A percentile compares a stretch with the other conserved stretches of the same genome.
Evolutionary conservation across 2,888 invertebrate genomes (phyloP).

Genomic region (Galerucella nymphaeae): DNA sequence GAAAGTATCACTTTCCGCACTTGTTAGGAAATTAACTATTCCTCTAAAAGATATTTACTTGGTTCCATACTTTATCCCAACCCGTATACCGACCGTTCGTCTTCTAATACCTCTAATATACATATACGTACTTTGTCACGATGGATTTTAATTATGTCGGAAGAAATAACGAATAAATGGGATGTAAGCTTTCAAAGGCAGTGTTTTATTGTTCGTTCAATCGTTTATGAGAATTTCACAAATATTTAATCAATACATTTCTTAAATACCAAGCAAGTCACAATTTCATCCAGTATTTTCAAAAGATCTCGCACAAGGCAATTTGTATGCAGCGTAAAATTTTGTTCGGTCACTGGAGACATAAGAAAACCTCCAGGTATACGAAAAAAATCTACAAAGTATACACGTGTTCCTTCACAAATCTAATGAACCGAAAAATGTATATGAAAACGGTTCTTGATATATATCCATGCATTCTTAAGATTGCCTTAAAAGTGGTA

Average conservation of each 20-base stretch:
- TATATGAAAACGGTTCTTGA: slow-evolving; percentile 31
- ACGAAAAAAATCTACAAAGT: slow-evolving; percentile 15
- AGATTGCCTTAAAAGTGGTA: slow-evolving; percentile 43
- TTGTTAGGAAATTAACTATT: too few relatives aligned
- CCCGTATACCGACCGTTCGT: neutral
- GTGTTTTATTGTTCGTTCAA: neutral
- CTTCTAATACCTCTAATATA: too few relatives aligned
- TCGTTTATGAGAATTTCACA: neutral
- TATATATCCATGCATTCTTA: slow-evolving; percentile 30
- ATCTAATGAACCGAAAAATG: slow-evolving; percentile 42
- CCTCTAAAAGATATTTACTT: too few relatives aligned
- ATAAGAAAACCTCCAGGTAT: slow-evolving; percentile 25
- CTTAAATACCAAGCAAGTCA: neutral
- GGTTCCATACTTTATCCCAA: too few relatives aligned
- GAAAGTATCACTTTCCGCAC: too few relatives aligned
- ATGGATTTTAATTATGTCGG: neutral
- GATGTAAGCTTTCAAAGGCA: neutral
- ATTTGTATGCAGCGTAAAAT: slow-evolving; percentile 4
- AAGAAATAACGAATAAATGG: neutral
- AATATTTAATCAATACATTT: neutral
- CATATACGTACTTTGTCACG: neutral
- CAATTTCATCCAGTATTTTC: slow-evolving; percentile 4
- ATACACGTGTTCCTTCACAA: slow-evolving; percentile 43
- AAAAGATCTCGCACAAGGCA: slow-evolving; percentile 1
- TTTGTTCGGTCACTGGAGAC: neutral